Base-by-base conservation (phyloP, 2,888 invertebrate species). In the Ectobius pallidus region DNA sequence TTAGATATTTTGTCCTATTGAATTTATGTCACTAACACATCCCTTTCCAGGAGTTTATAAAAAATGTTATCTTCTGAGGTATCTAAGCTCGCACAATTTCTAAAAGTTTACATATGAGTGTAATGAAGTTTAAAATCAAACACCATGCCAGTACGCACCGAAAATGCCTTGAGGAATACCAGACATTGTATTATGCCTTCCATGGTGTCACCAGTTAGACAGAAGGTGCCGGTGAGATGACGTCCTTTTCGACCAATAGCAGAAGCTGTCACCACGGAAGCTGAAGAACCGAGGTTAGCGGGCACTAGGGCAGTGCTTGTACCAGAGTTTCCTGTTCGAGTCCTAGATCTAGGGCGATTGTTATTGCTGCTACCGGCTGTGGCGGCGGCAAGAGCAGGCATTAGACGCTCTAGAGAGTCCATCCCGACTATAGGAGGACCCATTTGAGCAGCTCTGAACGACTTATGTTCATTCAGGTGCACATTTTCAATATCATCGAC, bases 181-280 rank as follows among this genome's bases (percentile, higher is more conserved):
- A 95, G 88, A 83, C 95, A 95, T 86, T 95, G 95, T 82, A 95
- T 94, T 81, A 95, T 95, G 79, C 94, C 95, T 82, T 95, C 95
- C 94, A 95, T 95, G 74, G 95, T 95, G 84, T 95, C 95, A 70
- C 95, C 95, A 62, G 94, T 93, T 74, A 95, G 89, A 81, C 94
- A 94, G 85, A 95, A 95, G 69, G 94, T 94, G 78, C 95, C 95
- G 20, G 93, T 93, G 76, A 95, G 87, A 81, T 94, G 94, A 76
- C 94, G 87, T 30, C 79, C 78, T 81, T 92, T 91, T 80, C 92
- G 90, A 44, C 93, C 90, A 69, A 92, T 89, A 70, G 91, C 89
- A 25, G 78, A 75, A 20, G 75, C 74, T 6, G 73, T 67, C 9
- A 75, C 73, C 11, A 65, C 63, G 16, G 78, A 77, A 20, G 87